phyloP scores from a whole-genome alignment of 2,888 invertebrate species.

The Amorpha juglandis region DNA sequence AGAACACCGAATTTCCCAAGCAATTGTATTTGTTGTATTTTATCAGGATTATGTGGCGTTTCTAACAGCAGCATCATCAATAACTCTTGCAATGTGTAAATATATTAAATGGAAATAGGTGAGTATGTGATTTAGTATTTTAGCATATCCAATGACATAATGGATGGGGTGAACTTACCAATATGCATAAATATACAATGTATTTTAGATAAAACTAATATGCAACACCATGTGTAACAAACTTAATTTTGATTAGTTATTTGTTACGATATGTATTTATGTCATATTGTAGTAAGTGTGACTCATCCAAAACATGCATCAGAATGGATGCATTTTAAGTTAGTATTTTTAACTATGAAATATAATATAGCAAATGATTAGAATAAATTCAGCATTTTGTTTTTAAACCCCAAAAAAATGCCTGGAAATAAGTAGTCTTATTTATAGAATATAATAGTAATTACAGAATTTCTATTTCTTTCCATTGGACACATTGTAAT shows the following conservation, averaged over 20 bases:
- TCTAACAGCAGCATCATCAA: background rate
- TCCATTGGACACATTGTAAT: no score
- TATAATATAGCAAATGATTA: conserved; percentile 49
- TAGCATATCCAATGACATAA: conserved; percentile 59
- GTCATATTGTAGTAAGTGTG: conserved; percentile 49
- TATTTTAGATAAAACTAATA: conserved; percentile 3
- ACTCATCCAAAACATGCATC: conserved; percentile 61
- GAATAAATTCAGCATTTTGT: conserved; percentile 29
- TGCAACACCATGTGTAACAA: background rate
- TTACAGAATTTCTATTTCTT: no score
- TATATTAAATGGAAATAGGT: conserved; percentile 45
- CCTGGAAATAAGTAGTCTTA: no score
- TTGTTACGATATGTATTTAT: background rate
- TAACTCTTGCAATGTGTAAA: conserved; percentile 12
- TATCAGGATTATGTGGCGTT: background rate
- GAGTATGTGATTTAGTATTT: conserved; percentile 64
- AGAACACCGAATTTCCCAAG: background rate
- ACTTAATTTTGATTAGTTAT: background rate
- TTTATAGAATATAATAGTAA: no score
- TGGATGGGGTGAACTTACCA: conserved; percentile 61
- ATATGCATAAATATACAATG: conserved; percentile 31
- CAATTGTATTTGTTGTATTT: background rate
- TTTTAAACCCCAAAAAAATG: background rate
- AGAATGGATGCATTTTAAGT: conserved; percentile 62
- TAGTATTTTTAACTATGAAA: conserved; percentile 46